Base-by-base conservation (phyloP, 2,797 vertebrate genomes). In the Brachyrhaphis roseni region DNA sequence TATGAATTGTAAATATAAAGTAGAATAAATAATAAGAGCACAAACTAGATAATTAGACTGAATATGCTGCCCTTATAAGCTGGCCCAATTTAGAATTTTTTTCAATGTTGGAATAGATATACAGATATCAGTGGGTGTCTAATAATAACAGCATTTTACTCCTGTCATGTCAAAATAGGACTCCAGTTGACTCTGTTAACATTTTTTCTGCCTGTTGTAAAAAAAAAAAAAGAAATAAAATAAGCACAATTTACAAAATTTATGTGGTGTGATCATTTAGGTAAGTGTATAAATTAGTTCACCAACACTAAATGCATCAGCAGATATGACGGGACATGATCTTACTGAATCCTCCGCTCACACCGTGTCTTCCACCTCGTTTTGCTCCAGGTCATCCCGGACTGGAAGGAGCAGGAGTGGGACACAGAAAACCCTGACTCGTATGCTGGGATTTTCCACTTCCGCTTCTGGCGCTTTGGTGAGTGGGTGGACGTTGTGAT, bases 361-460 rank as follows among this genome's bases (percentile, higher is more conserved):
- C 70, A 83, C 78, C 78, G 72, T 12, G 70, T 83, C 49, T 23
- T 79, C 55, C 68, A 0, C 26, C 79, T 45, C 20, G 34, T 41
- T 39, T 75, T 45, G 75, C 16, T 78, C 62, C 89, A 99, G 98
- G 98, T 99, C 39, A 99, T 99, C 84, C 98, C 98, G 0, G 97
- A 98, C 89, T 99, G 98, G 98, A 98, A 98, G 87, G 98, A 99
- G 81, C 98, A 99, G 91, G 98, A 99, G 71, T 99, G 98, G 98
- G 95, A 96, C 5, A 72, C 96, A 0, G 97, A 99, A 89, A 97
- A 97, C 81, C 95, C 97, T 0, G 95, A 97, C 1, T 95, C 91
- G 41, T 99, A 99, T 0, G 95, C 90, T 0, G 98, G 98, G 39
- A 99, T 99, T 86, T 99, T 99, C 93, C 98, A 99, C 86, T 99